These are phyloP conservation scores for Troides helena DNA, from an alignment of 2,888 invertebrate species.

Conservation along the genomic window DNA sequence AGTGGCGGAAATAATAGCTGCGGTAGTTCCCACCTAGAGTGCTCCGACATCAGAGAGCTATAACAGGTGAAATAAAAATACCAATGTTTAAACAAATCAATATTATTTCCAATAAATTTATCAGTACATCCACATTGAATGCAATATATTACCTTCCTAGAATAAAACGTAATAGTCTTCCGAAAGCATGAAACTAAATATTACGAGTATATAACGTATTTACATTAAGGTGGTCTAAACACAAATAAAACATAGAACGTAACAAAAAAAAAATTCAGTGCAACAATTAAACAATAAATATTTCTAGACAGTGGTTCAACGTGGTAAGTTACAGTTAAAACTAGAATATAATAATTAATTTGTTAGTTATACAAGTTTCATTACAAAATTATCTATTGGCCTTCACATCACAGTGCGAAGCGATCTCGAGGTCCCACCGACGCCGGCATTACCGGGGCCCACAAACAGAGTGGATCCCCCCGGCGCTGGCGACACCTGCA, in stretches of 20 bases:
- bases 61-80: constrained; percentile 41
- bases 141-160: constrained; percentile 61
- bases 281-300: constrained; percentile 80
- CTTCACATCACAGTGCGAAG: constrained; percentile 78
- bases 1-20: too few relatives aligned
- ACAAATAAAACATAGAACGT: constrained; percentile 76
- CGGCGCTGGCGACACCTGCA: constrained; percentile 2
- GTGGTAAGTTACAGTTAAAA: constrained; percentile 71
- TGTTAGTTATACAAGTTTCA: constrained; percentile 73
- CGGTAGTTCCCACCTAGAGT: too few relatives aligned
- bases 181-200: constrained; percentile 69
- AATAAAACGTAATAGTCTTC: constrained; percentile 72
- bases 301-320: constrained; percentile 74
- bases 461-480: constrained; percentile 20
- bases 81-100: constrained; percentile 75
- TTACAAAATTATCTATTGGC: constrained; percentile 79
- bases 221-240: constrained; percentile 75
- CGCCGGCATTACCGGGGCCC: constrained; percentile 31
- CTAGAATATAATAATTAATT: constrained; percentile 64
- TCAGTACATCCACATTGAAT: constrained; percentile 79
- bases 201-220: constrained; percentile 68
- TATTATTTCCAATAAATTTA: constrained; percentile 80
- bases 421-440: constrained; percentile 58
- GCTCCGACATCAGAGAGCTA: neutral
- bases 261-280: constrained; percentile 65